Conservation (phyloP, 2,797 vertebrate species). For the Serranus cabrilla region DNA sequence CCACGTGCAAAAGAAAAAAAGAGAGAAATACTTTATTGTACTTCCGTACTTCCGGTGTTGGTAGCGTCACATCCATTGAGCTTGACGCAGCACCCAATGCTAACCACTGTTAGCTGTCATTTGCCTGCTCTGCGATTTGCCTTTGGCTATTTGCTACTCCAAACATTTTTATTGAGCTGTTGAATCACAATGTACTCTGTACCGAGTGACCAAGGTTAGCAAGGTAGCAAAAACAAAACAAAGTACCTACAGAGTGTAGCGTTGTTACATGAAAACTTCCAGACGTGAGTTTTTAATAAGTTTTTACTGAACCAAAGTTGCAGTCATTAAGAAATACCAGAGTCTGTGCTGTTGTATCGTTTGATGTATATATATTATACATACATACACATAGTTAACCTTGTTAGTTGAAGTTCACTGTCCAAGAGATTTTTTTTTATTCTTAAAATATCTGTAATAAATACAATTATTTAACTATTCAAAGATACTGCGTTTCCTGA, state of each 20-base stretch:
- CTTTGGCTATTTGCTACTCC: background rate
- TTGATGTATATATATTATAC: too few relatives aligned
- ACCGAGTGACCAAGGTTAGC: background rate
- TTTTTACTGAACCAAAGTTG: slow-evolving; percentile 7
- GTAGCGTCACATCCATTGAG: background rate
- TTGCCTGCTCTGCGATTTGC: slow-evolving; percentile 1
- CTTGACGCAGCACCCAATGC: slow-evolving; percentile 42
- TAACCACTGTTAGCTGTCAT: slow-evolving; percentile 53
- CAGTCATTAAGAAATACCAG: too few relatives aligned
- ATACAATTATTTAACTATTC: too few relatives aligned
- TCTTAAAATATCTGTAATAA: too few relatives aligned
- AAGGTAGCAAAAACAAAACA: too few relatives aligned
- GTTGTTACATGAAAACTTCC: background rate
- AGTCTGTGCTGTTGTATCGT: too few relatives aligned
- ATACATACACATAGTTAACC: too few relatives aligned
- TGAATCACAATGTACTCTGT: background rate
- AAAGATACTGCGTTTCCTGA: too few relatives aligned
- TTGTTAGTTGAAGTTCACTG: too few relatives aligned
- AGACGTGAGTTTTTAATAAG: background rate
- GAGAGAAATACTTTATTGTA: background rate
- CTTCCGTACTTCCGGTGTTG: slow-evolving; percentile 47
- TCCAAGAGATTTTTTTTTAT: too few relatives aligned
- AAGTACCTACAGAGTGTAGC: too few relatives aligned
- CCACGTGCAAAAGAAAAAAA: background rate
- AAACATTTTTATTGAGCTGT: background rate